A percentile compares a stretch with the other conserved stretches of the same genome.
phyloP scores from a whole-genome alignment of 2,113 vertebrate genomes.

The Scytalopus superciliaris region DNA sequence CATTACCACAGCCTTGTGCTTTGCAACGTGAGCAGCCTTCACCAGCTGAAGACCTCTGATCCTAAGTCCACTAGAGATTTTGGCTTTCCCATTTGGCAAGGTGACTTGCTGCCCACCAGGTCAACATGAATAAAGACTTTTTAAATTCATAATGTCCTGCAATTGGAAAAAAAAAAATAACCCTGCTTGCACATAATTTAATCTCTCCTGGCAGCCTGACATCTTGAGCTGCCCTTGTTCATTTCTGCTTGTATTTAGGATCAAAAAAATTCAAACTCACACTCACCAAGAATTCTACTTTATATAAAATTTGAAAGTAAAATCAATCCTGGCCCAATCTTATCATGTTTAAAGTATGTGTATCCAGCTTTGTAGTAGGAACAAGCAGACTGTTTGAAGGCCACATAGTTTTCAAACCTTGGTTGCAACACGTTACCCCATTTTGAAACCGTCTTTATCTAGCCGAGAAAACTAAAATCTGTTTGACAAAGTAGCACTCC shows the following conservation, averaged over 20 bases:
- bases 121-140: conserved; percentile 71
- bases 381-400: conserved; percentile 81
- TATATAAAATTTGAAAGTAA: conserved; percentile 71
- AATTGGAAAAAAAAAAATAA: not conserved
- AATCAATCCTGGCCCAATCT: conserved; percentile 71
- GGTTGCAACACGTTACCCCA: conserved; percentile 83
- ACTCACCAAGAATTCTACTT: conserved; percentile 54
- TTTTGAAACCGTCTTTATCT: conserved; percentile 91
- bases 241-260: conserved; percentile 5
- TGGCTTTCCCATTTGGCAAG: conserved; percentile 71
- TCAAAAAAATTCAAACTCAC: not conserved
- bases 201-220: conserved; percentile 11
- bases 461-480: conserved; percentile 86
- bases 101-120: conserved; percentile 46
- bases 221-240: not conserved
- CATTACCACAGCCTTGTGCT: conserved; percentile 2
- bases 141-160: not conserved
- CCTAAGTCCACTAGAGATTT: conserved; percentile 62
- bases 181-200: not conserved
- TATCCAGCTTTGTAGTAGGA: conserved; percentile 82
- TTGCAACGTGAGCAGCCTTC: conserved; percentile 45
- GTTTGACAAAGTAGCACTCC: conserved; percentile 86
- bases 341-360: conserved; percentile 86
- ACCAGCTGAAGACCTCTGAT: conserved; percentile 69
- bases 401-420: conserved; percentile 87